Percentiles rank a stretch among this genome's conserved stretches.
phyloP scores from a whole-genome alignment of 1,140 invertebrate species.

The Rhagoletis zephyria region DNA sequence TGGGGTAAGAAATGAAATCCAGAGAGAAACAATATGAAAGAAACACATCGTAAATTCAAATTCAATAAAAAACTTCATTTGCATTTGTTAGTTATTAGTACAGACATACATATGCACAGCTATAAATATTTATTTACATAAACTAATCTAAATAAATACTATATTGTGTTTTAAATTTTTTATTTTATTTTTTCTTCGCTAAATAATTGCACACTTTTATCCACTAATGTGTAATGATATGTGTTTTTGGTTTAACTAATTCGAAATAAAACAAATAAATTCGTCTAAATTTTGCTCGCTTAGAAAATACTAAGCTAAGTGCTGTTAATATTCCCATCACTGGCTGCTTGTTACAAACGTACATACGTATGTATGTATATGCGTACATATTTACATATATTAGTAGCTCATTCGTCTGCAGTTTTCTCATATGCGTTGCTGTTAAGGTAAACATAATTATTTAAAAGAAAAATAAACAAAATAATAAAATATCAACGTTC shows the following conservation, averaged over 20 bases:
- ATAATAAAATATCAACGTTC: background rate
- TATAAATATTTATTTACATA: background rate
- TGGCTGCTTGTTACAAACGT: background rate
- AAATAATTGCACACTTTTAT: background rate
- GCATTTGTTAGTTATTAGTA: conserved; percentile 25
- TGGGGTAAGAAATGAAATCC: conserved; percentile 35
- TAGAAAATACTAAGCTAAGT: background rate
- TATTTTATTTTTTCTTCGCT: background rate
- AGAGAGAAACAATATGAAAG: conserved; percentile 33
- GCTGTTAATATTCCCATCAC: background rate
- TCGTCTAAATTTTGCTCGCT: background rate
- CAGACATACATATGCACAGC: background rate
- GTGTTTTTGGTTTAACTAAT: background rate
- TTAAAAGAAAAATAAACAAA: background rate
- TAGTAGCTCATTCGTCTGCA: conserved; percentile 32
- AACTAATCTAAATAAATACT: background rate
- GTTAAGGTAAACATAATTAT: conserved; percentile 10
- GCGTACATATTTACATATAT: background rate
- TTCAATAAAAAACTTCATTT: background rate
- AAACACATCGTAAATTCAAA: conserved; percentile 40
- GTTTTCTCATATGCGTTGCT: conserved; percentile 41
- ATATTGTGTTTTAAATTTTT: background rate
- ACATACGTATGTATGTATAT: conserved; percentile 2
- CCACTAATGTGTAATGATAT: background rate
- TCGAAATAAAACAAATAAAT: conserved; percentile 12